Percentiles rank a stretch among this genome's conserved stretches.
Evolutionary conservation across 1,140 invertebrate species (phyloP).

Genomic region (Panonychus citri): DNA sequence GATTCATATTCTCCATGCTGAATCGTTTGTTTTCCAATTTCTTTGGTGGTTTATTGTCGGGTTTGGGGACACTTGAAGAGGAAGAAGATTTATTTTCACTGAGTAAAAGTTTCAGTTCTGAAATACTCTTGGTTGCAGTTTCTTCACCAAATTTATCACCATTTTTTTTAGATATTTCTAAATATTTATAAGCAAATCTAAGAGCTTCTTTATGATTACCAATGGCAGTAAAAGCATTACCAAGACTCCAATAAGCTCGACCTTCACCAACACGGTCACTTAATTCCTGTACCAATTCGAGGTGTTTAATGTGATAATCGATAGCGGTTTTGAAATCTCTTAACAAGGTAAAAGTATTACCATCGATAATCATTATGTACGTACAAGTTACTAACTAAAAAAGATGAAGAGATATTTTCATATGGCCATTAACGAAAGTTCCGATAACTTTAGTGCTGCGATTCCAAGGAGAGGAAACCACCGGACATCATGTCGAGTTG

Average conservation of each 20-base stretch:
- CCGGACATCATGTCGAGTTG: too few species aligned
- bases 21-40: constrained; percentile 15
- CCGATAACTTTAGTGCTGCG: too few species aligned
- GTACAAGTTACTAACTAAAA: too few species aligned
- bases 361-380: too few species aligned
- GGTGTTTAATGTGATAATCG: constrained; percentile 76
- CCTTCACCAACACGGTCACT: constrained; percentile 67
- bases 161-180: constrained; percentile 74
- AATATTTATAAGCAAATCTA: constrained; percentile 64
- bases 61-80: background rate
- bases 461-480: too few species aligned
- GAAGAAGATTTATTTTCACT: constrained; percentile 29
- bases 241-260: constrained; percentile 47
- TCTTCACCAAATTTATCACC: constrained; percentile 70
- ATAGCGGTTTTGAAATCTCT: constrained; percentile 70
- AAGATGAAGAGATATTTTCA: too few species aligned
- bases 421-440: too few species aligned
- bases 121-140: constrained; percentile 75
- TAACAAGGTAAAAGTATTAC: constrained; percentile 87
- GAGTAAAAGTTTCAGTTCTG: constrained; percentile 58
- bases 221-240: constrained; percentile 76
- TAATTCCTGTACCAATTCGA: constrained; percentile 68
- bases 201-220: constrained; percentile 77
- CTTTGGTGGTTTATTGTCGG: background rate
- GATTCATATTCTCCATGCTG: constrained; percentile 86